Base-by-base conservation (phyloP, 2,113 vertebrate genomes). In the Diglossa brunneiventris region DNA sequence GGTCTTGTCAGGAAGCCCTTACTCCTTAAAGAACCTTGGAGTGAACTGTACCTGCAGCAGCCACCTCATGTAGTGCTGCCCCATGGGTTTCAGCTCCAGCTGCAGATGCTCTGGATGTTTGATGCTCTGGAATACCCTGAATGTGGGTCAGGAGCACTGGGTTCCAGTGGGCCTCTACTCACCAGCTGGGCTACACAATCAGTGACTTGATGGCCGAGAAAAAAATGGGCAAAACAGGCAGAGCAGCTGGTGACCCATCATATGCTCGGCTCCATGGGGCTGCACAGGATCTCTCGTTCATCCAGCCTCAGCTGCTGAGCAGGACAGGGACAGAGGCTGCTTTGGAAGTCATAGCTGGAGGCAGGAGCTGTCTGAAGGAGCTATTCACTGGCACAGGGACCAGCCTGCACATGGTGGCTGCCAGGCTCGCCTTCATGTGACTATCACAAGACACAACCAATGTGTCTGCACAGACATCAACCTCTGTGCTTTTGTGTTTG, bases 341-440 rank as follows among this genome's bases (percentile, higher is more conserved):
- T 88, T 31, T 53, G 20, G 59, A 33, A 70, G 73, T 19, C 0
- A 1, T 33, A 63, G 89, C 88, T 52, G 11, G 62, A 55, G 80
- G 64, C 58, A 87, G 41, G 35, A 93, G 66, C 35, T 24, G 14
- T 35, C 44, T 92, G 86, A 93, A 92, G 80, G 79, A 84, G 41
- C 44, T 50, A 72, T 93, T 86, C 84, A 55, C 49, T 46, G 78
- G 30, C 89, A 79, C 0, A 1, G 56, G 80, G 77, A 80, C 6
- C 72, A 63, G 59, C 62, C 39, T 0, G 0, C 6, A 2, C 26
- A 18, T 2, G 53, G 41, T 0, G 1, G 39, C 30, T 80, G 83
- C 72, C 37, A 62, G 50, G 49, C 47, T 64, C 0, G 1, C 26
- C 68, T 73, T 68, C 83, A 72, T 61, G 59, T 76, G 89, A 84